These are phyloP conservation scores for Podarcis muralis DNA, from an alignment of 2,113 vertebrate genomes.

Conservation along the genomic window DNA sequence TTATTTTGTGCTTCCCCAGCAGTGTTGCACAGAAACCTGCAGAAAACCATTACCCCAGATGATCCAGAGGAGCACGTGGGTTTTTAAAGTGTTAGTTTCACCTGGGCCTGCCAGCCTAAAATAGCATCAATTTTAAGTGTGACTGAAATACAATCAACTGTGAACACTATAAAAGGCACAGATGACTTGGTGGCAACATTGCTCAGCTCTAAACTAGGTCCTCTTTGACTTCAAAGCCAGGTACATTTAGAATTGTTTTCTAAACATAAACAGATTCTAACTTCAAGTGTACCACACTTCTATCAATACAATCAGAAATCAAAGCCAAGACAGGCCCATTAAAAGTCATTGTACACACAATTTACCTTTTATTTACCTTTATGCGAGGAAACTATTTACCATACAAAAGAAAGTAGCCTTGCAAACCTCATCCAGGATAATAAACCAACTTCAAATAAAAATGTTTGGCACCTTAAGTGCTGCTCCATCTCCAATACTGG, in stretches of 20 bases:
- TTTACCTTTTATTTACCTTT: too few species aligned
- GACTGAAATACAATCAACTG: neutral
- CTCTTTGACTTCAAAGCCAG: neutral
- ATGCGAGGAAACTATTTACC: neutral
- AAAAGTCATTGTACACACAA: neutral
- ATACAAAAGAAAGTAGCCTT: neutral
- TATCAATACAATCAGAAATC: slow-evolving; percentile 5
- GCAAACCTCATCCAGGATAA: rapidly evolving
- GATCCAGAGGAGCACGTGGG: neutral
- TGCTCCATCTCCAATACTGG: neutral
- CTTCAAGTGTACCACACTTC: neutral
- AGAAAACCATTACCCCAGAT: rapidly evolving
- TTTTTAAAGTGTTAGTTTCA: neutral
- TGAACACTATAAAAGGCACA: neutral
- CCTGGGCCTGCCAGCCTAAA: neutral
- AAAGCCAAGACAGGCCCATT: neutral
- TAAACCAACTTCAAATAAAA: neutral
- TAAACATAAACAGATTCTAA: neutral
- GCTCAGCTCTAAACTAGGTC: neutral
- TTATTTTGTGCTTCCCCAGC: too few species aligned
- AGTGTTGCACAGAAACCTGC: neutral
- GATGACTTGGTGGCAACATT: neutral
- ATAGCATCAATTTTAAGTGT: neutral
- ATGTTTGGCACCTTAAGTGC: neutral
- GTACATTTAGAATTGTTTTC: neutral